A percentile compares a stretch with the other conserved stretches of the same genome.
phyloP scores from a whole-genome alignment of 1,140 invertebrate species.

The Chrysomallon squamiferum region DNA sequence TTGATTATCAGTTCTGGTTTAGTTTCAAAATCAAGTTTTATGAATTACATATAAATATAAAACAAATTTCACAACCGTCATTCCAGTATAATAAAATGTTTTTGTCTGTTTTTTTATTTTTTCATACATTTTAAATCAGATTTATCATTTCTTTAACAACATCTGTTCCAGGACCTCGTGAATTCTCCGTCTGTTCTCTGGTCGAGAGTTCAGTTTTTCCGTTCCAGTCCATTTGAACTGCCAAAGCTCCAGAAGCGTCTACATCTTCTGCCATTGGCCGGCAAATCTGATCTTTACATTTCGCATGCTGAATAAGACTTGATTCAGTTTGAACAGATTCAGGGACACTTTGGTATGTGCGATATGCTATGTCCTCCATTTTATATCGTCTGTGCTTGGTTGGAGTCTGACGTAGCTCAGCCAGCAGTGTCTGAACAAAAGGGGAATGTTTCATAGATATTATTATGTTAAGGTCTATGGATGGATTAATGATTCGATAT shows the following conservation, averaged over 20 bases:
- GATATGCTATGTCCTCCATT: slow-evolving; percentile 12
- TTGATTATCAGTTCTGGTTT: too few species aligned
- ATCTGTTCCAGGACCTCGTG: not conserved
- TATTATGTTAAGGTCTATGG: slow-evolving; percentile 9
- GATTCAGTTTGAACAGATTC: slow-evolving; percentile 4
- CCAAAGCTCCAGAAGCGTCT: slow-evolving; percentile 5
- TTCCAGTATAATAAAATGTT: too few species aligned
- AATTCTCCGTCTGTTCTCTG: not conserved
- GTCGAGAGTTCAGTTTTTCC: not conserved
- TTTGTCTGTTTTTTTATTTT: too few species aligned
- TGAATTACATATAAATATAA: too few species aligned
- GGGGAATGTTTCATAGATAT: slow-evolving; percentile 3
- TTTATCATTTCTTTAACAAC: not conserved
- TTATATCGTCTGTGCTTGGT: not conserved
- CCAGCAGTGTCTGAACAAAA: slow-evolving; percentile 4
- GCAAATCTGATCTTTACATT: not conserved
- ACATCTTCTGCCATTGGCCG: slow-evolving; percentile 11
- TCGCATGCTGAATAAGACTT: slow-evolving; percentile 1
- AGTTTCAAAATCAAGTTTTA: too few species aligned
- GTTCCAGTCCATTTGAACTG: slow-evolving; percentile 10
- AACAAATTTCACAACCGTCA: too few species aligned
- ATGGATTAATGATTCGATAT: slow-evolving; percentile 8
- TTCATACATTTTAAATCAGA: too few species aligned
- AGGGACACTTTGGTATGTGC: slow-evolving; percentile 7
- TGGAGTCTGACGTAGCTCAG: slow-evolving; percentile 4